Evolutionary conservation across 2,113 vertebrate species (phyloP).

Genomic region (Cynopterus brachyotis): DNA sequence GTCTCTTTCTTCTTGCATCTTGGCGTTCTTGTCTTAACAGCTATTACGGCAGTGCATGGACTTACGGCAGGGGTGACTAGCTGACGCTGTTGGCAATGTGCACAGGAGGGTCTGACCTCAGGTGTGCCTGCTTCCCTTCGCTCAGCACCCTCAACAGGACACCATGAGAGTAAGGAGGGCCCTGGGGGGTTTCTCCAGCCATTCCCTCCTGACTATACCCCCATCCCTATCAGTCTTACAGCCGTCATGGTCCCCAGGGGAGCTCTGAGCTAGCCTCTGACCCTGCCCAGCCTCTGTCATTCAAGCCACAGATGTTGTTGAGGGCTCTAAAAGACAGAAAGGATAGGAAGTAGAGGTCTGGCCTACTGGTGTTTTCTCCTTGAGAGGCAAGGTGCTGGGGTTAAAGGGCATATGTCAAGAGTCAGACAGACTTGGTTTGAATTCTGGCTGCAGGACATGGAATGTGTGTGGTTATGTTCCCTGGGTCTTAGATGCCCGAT

Average conservation of each 20-base stretch:
- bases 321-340: neutral
- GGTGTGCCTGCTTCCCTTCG: rapidly evolving
- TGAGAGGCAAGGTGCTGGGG: neutral
- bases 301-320: neutral
- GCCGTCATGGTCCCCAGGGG: neutral
- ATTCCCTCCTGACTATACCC: neutral
- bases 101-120: neutral
- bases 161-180: neutral
- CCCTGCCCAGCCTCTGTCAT: neutral
- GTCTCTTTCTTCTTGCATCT: neutral
- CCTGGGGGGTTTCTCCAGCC: neutral
- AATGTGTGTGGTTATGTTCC: neutral
- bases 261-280: neutral
- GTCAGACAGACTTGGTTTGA: neutral
- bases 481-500: neutral
- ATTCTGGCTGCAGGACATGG: neutral
- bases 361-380: neutral
- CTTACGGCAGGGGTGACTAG: neutral
- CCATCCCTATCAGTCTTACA: neutral
- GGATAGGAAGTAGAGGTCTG: neutral
- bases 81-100: rapidly evolving
- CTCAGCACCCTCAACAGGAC: neutral
- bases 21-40: neutral
- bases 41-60: rapidly evolving
- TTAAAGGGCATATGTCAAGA: neutral